Evolutionary conservation across 2,888 invertebrate species (phyloP), one percentile per base, ranked within the genome.

Genomic region (Coleophora flavipennella): DNA sequence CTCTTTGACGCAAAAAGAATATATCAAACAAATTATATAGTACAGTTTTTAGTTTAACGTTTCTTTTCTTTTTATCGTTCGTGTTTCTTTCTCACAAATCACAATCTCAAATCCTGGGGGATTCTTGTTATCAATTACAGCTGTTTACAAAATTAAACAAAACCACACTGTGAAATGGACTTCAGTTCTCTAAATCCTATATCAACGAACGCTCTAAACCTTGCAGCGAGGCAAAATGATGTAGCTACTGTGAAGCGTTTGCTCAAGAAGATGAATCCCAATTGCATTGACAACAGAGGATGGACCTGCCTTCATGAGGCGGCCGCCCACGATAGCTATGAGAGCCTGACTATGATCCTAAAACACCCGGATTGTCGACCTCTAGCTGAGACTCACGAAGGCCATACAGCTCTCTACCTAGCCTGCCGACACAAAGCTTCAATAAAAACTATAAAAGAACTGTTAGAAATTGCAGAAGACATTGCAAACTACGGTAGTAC

Each of bases 281-380:
- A 85, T 50, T 71, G 72, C 42, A 68, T 75, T 7, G 86, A 86
- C 49, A 85, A 86, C 43, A 68, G 86, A 53, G 86, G 86, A 6
- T 86, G 86, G 85, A 86, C 86, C 0, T 78, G 85, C 40, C 62
- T 86, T 1, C 86, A 86, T 37, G 86, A 86, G 63, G 86, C 86
- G 1, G 85, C 86, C 1, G 72, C 69, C 9, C 62, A 58, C 31
- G 78, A 85, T 45, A 75, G 73, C 42, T 75, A 72, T 36, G 70
- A 81, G 42, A 63, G 78, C 36, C 45, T 85, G 26, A 35, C 59
- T 39, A 44, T 75, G 3, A 79, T 85, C 43, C 48, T 85, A 47
- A 63, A 72, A 31, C 67, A 75, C 38, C 62, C 62, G 8, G 57
- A 59, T 33, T 75, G 73, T 39, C 57, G 79, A 43, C 68, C 68